Evolutionary conservation across 2,797 vertebrate species (phyloP), one percentile per base, ranked within the genome.

Genomic region (Calcarius lapponicus): DNA sequence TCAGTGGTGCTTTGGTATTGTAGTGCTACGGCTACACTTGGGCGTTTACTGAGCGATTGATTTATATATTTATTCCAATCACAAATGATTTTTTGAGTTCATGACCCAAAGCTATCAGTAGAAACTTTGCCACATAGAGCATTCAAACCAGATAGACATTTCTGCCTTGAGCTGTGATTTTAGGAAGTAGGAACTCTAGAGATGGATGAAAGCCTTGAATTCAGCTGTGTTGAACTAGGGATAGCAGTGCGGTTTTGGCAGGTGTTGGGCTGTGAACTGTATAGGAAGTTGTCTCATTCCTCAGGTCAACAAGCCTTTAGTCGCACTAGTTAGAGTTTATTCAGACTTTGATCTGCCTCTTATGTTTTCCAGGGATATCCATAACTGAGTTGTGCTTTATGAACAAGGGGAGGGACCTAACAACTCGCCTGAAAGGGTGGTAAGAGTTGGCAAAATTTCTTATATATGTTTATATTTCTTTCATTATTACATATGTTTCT

Each of bases 281-380:
- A 0, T 17, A 2, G 17, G 11, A 60, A 48, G 7, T 40, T 76
- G 31, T 66, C 20, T 36, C 3, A 2, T 70, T 82, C 10, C 32
- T 83, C 34, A 17, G 61, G n/a, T 80, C 57, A 67, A 19, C 22
- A 45, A 69, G 15, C 18, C 28, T 5, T 64, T 54, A 36, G 50
- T 71, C 28, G 18, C 15, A 3, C 17, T n/a, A 32, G 20, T 62
- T 73, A 53, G 54, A 61, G 19, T 43, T 80, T 51, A 1, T 48
- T 87, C 34, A n/a, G 73, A 53, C 43, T 86, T 86, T 89, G 43
- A 73, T 85, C 47, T 47, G 8, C 79, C 18, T 60, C 26, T 94
- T 78, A 2, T 66, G 53, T 94, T 88, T 97, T 96, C 48, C 93
- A 96, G 94, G 78, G 38, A 29, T 72, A 51, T 76, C 87, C 22